Evolutionary conservation across 2,797 vertebrate species (phyloP).

Genomic region (Myotis findleyi): DNA sequence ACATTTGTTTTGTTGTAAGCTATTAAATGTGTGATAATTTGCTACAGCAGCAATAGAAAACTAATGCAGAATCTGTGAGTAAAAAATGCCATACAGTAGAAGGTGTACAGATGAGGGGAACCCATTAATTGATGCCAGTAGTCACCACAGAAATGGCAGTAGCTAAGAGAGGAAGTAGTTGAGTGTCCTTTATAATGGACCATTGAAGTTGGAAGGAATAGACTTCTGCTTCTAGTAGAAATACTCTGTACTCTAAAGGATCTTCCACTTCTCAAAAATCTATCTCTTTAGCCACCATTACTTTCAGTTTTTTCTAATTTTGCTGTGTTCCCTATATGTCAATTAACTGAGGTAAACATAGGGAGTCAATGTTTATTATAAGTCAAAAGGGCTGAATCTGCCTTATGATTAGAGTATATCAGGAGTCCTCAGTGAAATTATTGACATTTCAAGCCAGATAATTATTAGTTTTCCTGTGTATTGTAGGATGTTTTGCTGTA

Average conservation of each 20-base stretch:
- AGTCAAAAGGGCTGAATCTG: not conserved
- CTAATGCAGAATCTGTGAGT: not conserved
- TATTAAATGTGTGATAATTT: not conserved
- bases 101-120: not conserved
- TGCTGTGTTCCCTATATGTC: not conserved
- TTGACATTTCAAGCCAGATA: not conserved
- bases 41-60: conserved; percentile 12
- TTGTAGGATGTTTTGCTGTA: not conserved
- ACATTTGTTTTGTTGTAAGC: not conserved
- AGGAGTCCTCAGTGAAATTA: not conserved
- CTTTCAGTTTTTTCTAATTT: not conserved
- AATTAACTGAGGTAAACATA: not conserved
- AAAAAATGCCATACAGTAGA: not conserved
- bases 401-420: not conserved
- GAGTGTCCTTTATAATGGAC: not conserved
- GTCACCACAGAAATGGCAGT: not conserved
- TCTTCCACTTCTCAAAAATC: not conserved
- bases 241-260: not conserved
- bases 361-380: not conserved
- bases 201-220: not conserved
- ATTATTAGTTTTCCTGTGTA: not conserved
- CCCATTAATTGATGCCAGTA: not conserved
- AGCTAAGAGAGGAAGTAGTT: not conserved
- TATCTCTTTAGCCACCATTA: not conserved
- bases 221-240: not conserved